Evolutionary conservation across 2,888 invertebrate species (phyloP).

Genomic region (Apotomis betuletana): DNA sequence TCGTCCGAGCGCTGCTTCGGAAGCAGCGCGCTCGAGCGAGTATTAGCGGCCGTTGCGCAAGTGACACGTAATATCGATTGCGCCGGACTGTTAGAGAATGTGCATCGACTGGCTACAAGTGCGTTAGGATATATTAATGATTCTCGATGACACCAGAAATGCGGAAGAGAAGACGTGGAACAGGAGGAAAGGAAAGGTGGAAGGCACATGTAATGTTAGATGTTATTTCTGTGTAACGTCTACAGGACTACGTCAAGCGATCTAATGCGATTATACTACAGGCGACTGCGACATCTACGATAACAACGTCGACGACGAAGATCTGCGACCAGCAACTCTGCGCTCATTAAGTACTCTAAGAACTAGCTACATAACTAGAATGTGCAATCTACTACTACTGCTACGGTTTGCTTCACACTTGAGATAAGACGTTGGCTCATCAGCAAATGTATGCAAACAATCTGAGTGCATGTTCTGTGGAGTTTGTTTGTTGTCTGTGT

Average conservation of each 20-base stretch:
- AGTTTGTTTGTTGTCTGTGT: constrained; percentile 59
- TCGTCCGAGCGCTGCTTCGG: constrained; percentile 34
- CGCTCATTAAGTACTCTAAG: constrained; percentile 1
- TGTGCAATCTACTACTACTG: constrained; percentile 30
- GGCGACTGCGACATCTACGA: constrained; percentile 19
- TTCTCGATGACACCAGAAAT: constrained; percentile 29
- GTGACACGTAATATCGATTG: constrained; percentile 40
- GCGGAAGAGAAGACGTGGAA: constrained; percentile 31
- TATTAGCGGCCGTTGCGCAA: constrained; percentile 35
- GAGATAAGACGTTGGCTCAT: background rate
- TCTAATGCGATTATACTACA: constrained; percentile 11
- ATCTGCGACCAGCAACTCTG: constrained; percentile 24
- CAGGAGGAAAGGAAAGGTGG: constrained; percentile 34
- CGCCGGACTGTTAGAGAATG: constrained; percentile 35
- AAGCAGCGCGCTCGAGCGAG: constrained; percentile 37
- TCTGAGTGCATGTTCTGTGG: constrained; percentile 52
- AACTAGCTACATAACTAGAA: constrained; percentile 42
- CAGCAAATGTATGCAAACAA: background rate
- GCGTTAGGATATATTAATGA: constrained; percentile 34
- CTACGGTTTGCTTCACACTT: constrained; percentile 5
- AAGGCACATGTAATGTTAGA: constrained; percentile 23
- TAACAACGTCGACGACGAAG: constrained; percentile 12
- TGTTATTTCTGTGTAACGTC: constrained; percentile 33
- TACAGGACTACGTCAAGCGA: constrained; percentile 25
- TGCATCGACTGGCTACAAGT: constrained; percentile 27